Conservation (phyloP, 2,888 invertebrate species). For the Torymus auratus region DNA sequence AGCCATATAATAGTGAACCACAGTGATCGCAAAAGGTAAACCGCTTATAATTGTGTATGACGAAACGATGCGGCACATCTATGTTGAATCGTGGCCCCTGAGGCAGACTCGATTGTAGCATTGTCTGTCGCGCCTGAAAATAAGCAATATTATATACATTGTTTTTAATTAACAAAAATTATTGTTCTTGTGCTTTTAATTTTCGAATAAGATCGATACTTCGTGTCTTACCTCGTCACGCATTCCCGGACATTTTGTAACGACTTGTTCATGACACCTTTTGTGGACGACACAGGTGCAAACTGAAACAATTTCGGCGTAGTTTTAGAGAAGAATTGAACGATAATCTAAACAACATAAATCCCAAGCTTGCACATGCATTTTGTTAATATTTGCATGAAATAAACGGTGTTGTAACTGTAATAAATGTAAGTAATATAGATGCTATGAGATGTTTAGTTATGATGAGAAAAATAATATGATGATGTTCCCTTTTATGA, state of each 20-base stretch:
- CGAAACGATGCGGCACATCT: slow-evolving; percentile 97
- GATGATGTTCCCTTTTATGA: slow-evolving; percentile 31
- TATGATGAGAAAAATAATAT: slow-evolving; percentile 30
- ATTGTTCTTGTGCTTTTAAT: too few species aligned
- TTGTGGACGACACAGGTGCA: slow-evolving; percentile 99
- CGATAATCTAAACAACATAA: slow-evolving; percentile 34
- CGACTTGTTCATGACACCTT: slow-evolving; percentile 96
- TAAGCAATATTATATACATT: slow-evolving; percentile 23
- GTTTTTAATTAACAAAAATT: neutral
- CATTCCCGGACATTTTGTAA: slow-evolving; percentile 99
- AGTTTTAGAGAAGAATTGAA: neutral
- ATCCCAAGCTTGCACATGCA: slow-evolving; percentile 57
- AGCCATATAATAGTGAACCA: slow-evolving; percentile 96
- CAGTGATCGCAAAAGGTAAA: slow-evolving; percentile 99
- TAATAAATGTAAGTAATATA: slow-evolving; percentile 28
- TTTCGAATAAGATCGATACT: slow-evolving; percentile 1
- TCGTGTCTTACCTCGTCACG: slow-evolving; percentile 85
- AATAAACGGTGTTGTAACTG: slow-evolving; percentile 39
- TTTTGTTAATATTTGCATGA: slow-evolving; percentile 52
- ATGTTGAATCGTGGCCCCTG: slow-evolving; percentile 95
- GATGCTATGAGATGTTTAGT: slow-evolving; percentile 16
- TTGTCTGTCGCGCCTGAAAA: slow-evolving; percentile 62
- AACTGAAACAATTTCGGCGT: slow-evolving; percentile 80
- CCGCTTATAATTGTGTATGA: slow-evolving; percentile 96
- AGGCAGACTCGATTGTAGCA: slow-evolving; percentile 78